phyloP scores from a whole-genome alignment of 2,113 vertebrate species.

The Mirounga angustirostris region DNA sequence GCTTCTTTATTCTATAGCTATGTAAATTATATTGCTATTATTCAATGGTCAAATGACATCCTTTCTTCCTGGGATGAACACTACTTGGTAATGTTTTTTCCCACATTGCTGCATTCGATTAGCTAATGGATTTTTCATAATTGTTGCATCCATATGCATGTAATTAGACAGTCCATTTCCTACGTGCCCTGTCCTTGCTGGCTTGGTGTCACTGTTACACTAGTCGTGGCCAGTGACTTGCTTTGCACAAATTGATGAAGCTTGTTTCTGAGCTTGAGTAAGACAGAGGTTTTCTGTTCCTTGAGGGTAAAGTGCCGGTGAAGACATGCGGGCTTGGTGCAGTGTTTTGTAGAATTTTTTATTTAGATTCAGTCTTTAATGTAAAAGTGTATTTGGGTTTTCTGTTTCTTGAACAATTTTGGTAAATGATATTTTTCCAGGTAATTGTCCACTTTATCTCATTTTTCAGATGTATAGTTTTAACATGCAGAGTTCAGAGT shows the following conservation, averaged over 20 bases:
- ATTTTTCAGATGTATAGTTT: neutral
- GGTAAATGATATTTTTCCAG: neutral
- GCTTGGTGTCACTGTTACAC: neutral
- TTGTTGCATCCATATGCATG: neutral
- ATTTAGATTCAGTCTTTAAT: neutral
- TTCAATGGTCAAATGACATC: neutral
- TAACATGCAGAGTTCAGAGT: neutral
- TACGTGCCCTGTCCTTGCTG: neutral
- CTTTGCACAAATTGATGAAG: neutral
- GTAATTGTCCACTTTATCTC: neutral
- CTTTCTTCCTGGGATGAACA: neutral
- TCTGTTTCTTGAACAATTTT: neutral
- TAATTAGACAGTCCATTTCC: neutral
- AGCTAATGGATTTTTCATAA: conserved; percentile 1
- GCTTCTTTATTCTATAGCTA: neutral
- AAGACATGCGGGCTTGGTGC: neutral
- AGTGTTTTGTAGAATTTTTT: conserved; percentile 25
- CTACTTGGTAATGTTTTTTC: neutral
- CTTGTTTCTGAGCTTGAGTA: neutral
- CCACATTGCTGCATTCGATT: neutral
- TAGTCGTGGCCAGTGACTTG: neutral
- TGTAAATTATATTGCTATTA: neutral
- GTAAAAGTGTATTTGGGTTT: neutral
- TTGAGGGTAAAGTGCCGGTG: neutral
- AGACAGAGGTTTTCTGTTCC: neutral